Percentiles rank a stretch among this genome's conserved stretches.
phyloP scores from a whole-genome alignment of 2,888 invertebrate species.

The Xylophagus ater region DNA sequence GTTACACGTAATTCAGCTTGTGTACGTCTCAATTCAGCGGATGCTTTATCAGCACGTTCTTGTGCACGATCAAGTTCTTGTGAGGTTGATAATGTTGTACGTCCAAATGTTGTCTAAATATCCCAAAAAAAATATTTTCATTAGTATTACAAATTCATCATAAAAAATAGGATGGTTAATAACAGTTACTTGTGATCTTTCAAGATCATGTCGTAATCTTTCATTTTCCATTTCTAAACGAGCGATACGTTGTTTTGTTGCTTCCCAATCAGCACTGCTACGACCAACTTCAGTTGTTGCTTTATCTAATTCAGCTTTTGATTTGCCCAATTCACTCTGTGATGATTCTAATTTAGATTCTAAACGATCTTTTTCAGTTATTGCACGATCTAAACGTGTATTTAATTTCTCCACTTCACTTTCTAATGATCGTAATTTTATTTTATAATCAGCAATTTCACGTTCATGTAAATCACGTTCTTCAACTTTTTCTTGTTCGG shows the following conservation, averaged over 20 bases:
- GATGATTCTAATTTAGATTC: constrained; percentile 87
- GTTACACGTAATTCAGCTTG: constrained; percentile 85
- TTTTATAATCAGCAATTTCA: constrained; percentile 88
- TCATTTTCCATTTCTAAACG: constrained; percentile 85
- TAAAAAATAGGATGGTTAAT: too few species aligned
- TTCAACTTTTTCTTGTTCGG: constrained; percentile 92
- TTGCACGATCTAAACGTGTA: constrained; percentile 76
- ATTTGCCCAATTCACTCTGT: constrained; percentile 86
- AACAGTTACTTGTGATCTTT: constrained; percentile 63
- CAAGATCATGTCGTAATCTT: constrained; percentile 72
- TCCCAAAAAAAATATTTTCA: constrained; percentile 1
- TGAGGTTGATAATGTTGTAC: constrained; percentile 68
- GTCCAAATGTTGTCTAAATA: constrained; percentile 58
- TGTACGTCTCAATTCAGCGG: constrained; percentile 73
- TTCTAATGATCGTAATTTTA: constrained; percentile 82
- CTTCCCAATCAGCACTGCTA: constrained; percentile 63
- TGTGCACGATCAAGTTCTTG: constrained; percentile 73
- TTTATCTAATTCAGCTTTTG: constrained; percentile 87
- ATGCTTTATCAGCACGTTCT: constrained; percentile 75
- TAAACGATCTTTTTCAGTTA: constrained; percentile 80
- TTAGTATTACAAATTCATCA: constrained; percentile 6
- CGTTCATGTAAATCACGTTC: constrained; percentile 88
- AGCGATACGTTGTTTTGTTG: constrained; percentile 57
- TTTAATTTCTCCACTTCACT: constrained; percentile 85
- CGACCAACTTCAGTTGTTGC: constrained; percentile 79